These are phyloP conservation scores for Pheosia gnoma DNA, from an alignment of 2,888 invertebrate species.

Conservation along the genomic window DNA sequence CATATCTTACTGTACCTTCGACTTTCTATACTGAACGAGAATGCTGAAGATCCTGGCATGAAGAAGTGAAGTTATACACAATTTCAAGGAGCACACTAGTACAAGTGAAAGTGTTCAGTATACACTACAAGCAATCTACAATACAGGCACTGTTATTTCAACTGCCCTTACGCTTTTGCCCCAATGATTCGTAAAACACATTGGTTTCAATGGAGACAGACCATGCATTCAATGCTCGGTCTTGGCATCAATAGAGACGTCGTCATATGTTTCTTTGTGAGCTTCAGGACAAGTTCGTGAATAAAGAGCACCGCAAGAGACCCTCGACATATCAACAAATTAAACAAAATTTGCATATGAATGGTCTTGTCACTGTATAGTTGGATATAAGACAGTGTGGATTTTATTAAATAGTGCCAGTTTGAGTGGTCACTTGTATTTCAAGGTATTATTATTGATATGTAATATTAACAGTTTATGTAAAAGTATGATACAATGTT, in stretches of 20 bases:
- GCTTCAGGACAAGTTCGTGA: conserved; percentile 64
- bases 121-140: conserved; percentile 14
- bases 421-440: conserved; percentile 55
- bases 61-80: not conserved
- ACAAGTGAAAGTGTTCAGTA: conserved; percentile 23
- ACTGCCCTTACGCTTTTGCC: conserved; percentile 51
- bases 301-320: conserved; percentile 79
- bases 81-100: not conserved
- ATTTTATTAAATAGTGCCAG: conserved; percentile 61
- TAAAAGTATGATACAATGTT: too few relatives aligned
- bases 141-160: conserved; percentile 65
- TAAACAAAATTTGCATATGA: conserved; percentile 80
- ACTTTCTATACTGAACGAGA: too few relatives aligned
- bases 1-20: too few relatives aligned
- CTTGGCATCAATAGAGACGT: conserved; percentile 69
- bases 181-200: conserved; percentile 54
- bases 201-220: conserved; percentile 59
- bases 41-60: not conserved
- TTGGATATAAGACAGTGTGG: conserved; percentile 62
- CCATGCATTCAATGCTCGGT: conserved; percentile 51
- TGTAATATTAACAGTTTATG: too few relatives aligned
- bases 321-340: conserved; percentile 81
- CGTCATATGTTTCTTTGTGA: conserved; percentile 75
- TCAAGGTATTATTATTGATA: conserved; percentile 46
- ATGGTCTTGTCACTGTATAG: conserved; percentile 60